Evolutionary conservation across 2,888 invertebrate species (phyloP).

Genomic region (Oxyteleia sp.): DNA sequence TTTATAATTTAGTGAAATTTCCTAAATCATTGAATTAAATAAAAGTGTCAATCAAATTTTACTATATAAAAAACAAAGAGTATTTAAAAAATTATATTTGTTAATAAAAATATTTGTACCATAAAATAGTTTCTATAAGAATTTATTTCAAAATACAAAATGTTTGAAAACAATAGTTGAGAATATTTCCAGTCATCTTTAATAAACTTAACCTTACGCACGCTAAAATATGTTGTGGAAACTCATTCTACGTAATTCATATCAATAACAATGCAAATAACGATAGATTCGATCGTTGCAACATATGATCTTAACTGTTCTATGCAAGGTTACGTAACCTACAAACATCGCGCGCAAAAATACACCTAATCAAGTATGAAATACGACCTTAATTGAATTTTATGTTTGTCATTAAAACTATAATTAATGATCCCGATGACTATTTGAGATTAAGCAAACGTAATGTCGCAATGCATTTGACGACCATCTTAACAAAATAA

Average conservation of each 20-base stretch:
- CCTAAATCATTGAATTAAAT: too few species aligned
- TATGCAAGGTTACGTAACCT: conserved; percentile 34
- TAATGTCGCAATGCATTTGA: conserved; percentile 20
- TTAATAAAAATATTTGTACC: too few species aligned
- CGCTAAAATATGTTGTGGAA: neutral
- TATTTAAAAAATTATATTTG: too few species aligned
- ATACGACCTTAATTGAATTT: conserved; percentile 55
- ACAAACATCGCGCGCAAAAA: conserved; percentile 47
- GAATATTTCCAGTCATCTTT: neutral
- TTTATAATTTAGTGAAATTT: too few species aligned
- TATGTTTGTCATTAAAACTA: conserved; percentile 59
- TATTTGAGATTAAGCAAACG: conserved; percentile 38
- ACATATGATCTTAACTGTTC: conserved; percentile 34
- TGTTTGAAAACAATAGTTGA: too few species aligned
- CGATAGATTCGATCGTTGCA: conserved; percentile 30
- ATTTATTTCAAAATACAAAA: too few species aligned
- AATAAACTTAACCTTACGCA: neutral
- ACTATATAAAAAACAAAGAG: too few species aligned
- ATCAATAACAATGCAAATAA: conserved; percentile 35
- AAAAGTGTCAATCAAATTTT: too few species aligned
- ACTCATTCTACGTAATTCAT: neutral
- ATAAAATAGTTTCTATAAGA: too few species aligned
- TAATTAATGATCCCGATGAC: conserved; percentile 48
- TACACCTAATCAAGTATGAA: conserved; percentile 61
- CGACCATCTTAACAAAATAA: conserved; percentile 35